Percentiles rank a stretch among this genome's conserved stretches.
phyloP scores from a whole-genome alignment of 2,113 vertebrate genomes.

The Sphaerodactylus townsendi region DNA sequence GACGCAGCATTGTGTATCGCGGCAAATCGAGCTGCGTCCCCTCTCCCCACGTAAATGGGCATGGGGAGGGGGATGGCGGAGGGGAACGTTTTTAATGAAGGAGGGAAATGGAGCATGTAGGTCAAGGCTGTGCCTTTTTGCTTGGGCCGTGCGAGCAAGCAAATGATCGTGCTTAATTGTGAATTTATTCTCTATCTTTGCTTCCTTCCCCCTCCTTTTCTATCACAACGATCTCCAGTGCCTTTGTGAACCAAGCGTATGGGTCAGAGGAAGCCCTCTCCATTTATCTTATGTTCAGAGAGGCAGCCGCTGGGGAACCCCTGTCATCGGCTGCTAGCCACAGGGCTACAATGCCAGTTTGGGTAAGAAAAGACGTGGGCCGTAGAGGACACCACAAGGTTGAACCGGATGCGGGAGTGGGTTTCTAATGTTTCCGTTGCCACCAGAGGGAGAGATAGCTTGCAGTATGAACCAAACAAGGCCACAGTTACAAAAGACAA shows the following conservation, averaged over 20 bases:
- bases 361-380: background rate
- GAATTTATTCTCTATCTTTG: background rate
- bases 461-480: too few relatives aligned
- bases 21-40: accelerated
- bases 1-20: accelerated
- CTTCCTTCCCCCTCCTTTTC: background rate
- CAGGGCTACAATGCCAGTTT: background rate
- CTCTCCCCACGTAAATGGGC: accelerated
- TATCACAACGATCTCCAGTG: background rate
- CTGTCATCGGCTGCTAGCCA: background rate
- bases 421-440: constrained; percentile 43
- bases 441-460: too few relatives aligned
- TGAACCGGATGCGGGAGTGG: background rate
- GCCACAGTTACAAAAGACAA: too few relatives aligned
- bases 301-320: background rate
- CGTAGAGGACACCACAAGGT: background rate
- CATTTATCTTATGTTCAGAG: background rate
- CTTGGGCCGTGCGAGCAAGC: accelerated
- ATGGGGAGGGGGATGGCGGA: background rate
- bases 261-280: background rate
- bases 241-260: background rate
- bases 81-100: constrained; percentile 8
- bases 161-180: background rate
- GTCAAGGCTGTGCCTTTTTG: constrained; percentile 10
- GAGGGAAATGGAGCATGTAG: background rate